These are phyloP conservation scores for Perithous albicinctus DNA, from an alignment of 2,888 invertebrate genomes.

Conservation along the genomic window DNA sequence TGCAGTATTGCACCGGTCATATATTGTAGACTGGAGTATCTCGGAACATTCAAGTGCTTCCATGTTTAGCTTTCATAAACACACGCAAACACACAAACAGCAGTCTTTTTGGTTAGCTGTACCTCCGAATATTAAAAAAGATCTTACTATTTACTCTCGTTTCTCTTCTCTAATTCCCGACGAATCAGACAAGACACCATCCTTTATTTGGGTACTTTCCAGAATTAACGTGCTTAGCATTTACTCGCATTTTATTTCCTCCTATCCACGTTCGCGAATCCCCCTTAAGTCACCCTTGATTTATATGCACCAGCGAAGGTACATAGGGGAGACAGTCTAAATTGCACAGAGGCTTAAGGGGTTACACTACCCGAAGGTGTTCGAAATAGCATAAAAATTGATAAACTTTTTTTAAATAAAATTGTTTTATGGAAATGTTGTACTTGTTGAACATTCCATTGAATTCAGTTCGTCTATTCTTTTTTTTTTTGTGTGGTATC, in stretches of 20 bases:
- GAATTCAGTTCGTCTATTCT: too few species aligned
- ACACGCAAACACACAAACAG: neutral
- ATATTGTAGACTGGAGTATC: conserved; percentile 48
- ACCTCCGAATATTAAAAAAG: conserved; percentile 4
- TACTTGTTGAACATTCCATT: too few species aligned
- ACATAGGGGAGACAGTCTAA: neutral
- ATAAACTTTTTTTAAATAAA: too few species aligned
- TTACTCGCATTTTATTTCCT: neutral
- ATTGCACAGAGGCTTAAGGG: neutral
- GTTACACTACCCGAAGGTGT: too few species aligned
- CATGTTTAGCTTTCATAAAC: neutral
- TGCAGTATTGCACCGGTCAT: conserved; percentile 40
- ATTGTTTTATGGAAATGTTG: too few species aligned
- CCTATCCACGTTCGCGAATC: neutral
- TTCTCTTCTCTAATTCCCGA: conserved; percentile 5
- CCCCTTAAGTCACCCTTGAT: neutral
- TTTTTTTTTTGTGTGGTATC: too few species aligned
- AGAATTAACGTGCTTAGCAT: conserved; percentile 15
- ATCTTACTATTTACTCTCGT: conserved; percentile 16
- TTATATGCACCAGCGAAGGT: neutral
- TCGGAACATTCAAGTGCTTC: conserved; percentile 14
- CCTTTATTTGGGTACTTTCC: neutral
- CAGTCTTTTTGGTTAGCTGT: neutral
- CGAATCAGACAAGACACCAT: neutral
- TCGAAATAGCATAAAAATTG: too few species aligned